Conservation (phyloP, 2,888 invertebrate species). For the Schizotus pectinicornis region DNA sequence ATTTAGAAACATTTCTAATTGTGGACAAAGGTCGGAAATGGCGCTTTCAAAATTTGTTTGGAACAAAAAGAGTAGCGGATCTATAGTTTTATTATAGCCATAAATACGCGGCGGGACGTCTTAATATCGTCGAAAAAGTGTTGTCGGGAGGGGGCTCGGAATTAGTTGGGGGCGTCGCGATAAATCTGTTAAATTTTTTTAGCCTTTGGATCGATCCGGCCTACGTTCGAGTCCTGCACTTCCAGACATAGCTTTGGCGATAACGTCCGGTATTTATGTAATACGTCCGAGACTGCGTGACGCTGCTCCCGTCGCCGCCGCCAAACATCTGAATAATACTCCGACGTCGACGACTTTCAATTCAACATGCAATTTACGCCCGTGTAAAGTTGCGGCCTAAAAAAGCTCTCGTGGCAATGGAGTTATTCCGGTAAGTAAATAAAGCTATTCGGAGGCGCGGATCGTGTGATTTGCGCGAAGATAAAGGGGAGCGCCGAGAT, state of each 20-base stretch:
- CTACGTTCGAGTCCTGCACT: too few species aligned
- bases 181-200: neutral
- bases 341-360: constrained; percentile 35
- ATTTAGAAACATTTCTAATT: too few species aligned
- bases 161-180: neutral
- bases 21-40: too few species aligned
- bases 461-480: constrained; percentile 50
- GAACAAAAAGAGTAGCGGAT: too few species aligned
- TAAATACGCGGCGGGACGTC: constrained; percentile 8
- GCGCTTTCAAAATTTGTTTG: too few species aligned
- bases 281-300: constrained; percentile 17
- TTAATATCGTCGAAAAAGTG: constrained; percentile 2
- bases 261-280: constrained; percentile 7
- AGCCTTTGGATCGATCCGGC: neutral
- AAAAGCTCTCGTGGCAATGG: constrained; percentile 47
- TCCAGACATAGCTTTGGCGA: constrained; percentile 1
- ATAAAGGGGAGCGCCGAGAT: constrained; percentile 42
- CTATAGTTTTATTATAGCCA: constrained; percentile 1
- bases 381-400: constrained; percentile 41
- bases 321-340: constrained; percentile 13
- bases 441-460: constrained; percentile 50
- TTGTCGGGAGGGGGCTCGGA: neutral
- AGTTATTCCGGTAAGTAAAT: constrained; percentile 55
- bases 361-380: constrained; percentile 44
- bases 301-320: constrained; percentile 3